phyloP scores from a whole-genome alignment of 2,113 vertebrate genomes.

The Pituophis catenifer region DNA sequence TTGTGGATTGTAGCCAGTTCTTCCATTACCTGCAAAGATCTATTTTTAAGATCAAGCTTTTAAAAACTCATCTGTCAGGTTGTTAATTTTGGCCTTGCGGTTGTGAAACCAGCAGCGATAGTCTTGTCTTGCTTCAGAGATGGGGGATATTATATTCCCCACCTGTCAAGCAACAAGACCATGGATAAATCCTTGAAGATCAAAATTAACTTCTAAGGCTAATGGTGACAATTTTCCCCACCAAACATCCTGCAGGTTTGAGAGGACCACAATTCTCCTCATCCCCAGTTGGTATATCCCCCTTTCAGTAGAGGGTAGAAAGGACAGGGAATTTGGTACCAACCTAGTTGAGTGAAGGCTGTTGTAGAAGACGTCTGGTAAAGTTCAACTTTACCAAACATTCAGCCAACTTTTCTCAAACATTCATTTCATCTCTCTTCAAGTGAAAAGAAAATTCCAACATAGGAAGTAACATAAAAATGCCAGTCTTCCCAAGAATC shows the following conservation, averaged over 20 bases:
- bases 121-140: background rate
- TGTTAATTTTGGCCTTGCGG: background rate
- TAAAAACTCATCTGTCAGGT: background rate
- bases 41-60: background rate
- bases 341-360: background rate
- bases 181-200: background rate
- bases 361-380: background rate
- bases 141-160: background rate
- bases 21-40: background rate
- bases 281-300: background rate
- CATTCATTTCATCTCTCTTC: background rate
- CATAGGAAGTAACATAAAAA: background rate
- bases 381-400: background rate
- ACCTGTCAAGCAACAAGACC: background rate
- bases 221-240: background rate
- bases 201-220: background rate
- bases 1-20: background rate
- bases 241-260: background rate
- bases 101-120: background rate
- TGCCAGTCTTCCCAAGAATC: background rate
- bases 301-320: background rate
- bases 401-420: background rate
- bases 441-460: background rate
- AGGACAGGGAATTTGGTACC: background rate
- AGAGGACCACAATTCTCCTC: background rate